Evolutionary conservation across 2,113 vertebrate genomes (phyloP).

Genomic region (Leucosticte australis): DNA sequence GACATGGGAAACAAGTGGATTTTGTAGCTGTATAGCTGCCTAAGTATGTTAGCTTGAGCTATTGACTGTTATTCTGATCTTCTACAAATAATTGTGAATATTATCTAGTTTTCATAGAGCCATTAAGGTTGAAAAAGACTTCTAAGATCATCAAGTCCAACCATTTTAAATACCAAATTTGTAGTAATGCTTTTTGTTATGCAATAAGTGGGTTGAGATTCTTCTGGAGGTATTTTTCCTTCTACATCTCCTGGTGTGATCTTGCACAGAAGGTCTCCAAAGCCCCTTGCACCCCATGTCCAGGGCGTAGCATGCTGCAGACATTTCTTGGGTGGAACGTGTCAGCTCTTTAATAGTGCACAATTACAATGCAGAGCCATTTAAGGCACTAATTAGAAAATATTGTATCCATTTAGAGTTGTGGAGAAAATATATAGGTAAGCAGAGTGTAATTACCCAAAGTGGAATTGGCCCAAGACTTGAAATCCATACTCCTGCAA

Average conservation of each 20-base stretch:
- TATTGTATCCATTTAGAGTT: slow-evolving; percentile 62
- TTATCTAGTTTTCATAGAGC: neutral
- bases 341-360: slow-evolving; percentile 26
- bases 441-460: slow-evolving; percentile 64
- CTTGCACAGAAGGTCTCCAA: neutral
- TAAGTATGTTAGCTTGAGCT: neutral
- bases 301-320: neutral
- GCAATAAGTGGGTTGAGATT: neutral
- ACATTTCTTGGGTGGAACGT: neutral
- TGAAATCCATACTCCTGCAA: slow-evolving; percentile 61
- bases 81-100: neutral
- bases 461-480: slow-evolving; percentile 60
- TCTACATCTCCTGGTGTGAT: neutral
- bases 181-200: neutral
- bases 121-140: neutral
- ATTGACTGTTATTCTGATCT: neutral
- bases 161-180: neutral
- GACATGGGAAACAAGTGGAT: neutral
- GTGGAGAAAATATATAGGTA: slow-evolving; percentile 63
- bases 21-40: neutral
- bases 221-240: neutral
- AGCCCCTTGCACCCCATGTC: neutral
- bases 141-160: neutral
- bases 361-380: slow-evolving; percentile 39
- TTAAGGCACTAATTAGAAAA: slow-evolving; percentile 64